Evolutionary conservation across 2,113 vertebrate genomes (phyloP).

Genomic region (Leptosomus discolor): DNA sequence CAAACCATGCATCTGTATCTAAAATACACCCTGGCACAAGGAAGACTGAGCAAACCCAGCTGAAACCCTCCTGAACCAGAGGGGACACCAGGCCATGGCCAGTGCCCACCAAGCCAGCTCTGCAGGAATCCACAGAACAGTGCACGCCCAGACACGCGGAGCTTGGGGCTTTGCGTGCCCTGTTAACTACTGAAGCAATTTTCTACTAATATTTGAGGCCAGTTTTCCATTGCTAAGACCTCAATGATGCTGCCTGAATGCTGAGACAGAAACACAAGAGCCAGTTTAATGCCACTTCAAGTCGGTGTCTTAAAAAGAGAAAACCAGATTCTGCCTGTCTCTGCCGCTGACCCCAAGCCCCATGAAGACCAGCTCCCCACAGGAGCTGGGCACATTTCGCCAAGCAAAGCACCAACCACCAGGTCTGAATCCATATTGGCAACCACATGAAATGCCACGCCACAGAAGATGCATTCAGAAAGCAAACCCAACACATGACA

Average conservation of each 20-base stretch:
- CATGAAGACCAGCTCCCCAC: neutral
- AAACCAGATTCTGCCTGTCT: neutral
- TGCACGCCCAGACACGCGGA: rapidly evolving
- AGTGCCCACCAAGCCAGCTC: neutral
- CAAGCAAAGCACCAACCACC: neutral
- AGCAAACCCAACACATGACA: neutral
- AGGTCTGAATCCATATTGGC: rapidly evolving
- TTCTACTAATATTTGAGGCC: neutral
- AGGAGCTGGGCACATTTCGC: neutral
- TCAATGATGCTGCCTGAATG: neutral
- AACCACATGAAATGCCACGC: neutral
- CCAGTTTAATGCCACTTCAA: neutral
- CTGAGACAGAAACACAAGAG: neutral
- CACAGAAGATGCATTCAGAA: neutral
- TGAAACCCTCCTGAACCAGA: neutral
- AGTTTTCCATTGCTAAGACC: neutral
- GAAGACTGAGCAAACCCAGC: neutral
- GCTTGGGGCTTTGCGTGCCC: neutral
- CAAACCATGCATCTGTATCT: neutral
- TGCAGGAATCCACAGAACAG: neutral
- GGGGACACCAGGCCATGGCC: neutral
- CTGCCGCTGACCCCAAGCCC: neutral
- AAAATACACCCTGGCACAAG: neutral
- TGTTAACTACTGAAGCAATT: neutral
- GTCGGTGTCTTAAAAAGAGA: neutral